phyloP scores from a whole-genome alignment of 2,888 invertebrate genomes.

The Acrobasis consociella region DNA sequence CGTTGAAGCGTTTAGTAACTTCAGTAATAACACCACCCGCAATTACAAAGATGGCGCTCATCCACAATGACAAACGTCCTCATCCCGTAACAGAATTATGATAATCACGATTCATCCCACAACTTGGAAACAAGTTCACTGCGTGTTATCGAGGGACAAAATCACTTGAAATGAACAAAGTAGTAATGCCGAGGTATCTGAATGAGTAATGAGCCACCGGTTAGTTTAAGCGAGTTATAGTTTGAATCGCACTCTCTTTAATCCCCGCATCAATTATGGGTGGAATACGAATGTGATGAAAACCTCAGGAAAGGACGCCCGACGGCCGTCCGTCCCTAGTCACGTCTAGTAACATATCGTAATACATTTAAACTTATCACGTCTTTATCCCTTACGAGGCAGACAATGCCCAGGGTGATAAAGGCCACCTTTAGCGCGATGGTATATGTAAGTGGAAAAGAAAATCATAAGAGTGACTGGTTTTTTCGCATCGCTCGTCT shows the following conservation, averaged over 20 bases:
- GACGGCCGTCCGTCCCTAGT: background rate
- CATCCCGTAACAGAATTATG: slow-evolving; percentile 53
- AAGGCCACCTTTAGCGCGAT: too few species aligned
- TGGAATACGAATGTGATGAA: slow-evolving; percentile 54
- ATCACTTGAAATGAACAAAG: slow-evolving; percentile 61
- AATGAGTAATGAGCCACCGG: slow-evolving; percentile 59
- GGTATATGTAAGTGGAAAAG: too few species aligned
- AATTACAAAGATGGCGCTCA: slow-evolving; percentile 16
- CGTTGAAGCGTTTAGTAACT: background rate
- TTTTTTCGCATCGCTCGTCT: too few species aligned
- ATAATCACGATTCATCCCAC: slow-evolving; percentile 54
- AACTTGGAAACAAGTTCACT: slow-evolving; percentile 53
- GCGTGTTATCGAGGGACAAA: slow-evolving; percentile 54
- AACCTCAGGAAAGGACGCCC: slow-evolving; percentile 27
- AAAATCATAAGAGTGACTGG: too few species aligned
- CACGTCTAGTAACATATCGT: too few species aligned
- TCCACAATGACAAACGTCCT: slow-evolving; percentile 45
- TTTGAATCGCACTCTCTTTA: slow-evolving; percentile 57
- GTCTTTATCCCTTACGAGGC: too few species aligned
- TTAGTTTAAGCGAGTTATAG: slow-evolving; percentile 60
- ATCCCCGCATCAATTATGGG: slow-evolving; percentile 65
- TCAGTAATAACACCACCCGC: background rate
- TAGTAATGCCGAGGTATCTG: slow-evolving; percentile 59
- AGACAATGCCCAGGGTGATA: too few species aligned
- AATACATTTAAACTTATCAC: too few species aligned